Evolutionary conservation across 1,140 invertebrate genomes (phyloP).

Genomic region (Melanaphis sacchari): DNA sequence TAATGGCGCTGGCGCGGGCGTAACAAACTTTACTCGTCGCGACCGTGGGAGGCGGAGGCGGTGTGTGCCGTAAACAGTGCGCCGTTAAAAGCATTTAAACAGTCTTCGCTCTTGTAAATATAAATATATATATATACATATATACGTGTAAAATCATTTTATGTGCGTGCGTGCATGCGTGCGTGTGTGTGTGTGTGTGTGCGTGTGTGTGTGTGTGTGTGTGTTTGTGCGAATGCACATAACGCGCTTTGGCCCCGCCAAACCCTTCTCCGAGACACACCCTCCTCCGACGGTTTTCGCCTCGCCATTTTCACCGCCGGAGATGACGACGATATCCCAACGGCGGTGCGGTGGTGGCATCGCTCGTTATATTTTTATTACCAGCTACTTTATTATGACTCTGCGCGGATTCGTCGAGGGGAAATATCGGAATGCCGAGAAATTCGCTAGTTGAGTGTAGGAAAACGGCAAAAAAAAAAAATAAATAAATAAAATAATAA

Average conservation of each 20-base stretch:
- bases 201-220: no score
- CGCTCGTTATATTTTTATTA: not conserved
- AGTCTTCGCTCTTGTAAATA: not conserved
- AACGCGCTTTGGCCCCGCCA: not conserved
- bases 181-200: not conserved
- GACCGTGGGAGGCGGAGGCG: not conserved
- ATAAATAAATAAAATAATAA: no score
- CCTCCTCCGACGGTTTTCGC: not conserved
- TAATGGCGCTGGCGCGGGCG: conserved; percentile 51
- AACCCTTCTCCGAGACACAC: not conserved
- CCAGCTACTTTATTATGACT: not conserved
- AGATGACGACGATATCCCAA: not conserved
- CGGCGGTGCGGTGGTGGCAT: not conserved
- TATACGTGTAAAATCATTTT: not conserved
- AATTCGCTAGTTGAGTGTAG: not conserved
- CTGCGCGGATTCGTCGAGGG: not conserved
- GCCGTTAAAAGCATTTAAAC: conserved; percentile 56
- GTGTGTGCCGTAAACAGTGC: conserved; percentile 14
- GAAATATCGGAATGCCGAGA: not conserved
- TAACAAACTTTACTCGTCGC: conserved; percentile 30
- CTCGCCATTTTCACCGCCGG: not conserved
- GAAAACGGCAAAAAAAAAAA: not conserved
- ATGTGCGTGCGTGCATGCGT: not conserved
- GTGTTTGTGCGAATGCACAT: not conserved
- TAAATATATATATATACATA: not conserved